Conservation (phyloP, 1,140 invertebrate genomes). For the Adoxophyes honmai region DNA sequence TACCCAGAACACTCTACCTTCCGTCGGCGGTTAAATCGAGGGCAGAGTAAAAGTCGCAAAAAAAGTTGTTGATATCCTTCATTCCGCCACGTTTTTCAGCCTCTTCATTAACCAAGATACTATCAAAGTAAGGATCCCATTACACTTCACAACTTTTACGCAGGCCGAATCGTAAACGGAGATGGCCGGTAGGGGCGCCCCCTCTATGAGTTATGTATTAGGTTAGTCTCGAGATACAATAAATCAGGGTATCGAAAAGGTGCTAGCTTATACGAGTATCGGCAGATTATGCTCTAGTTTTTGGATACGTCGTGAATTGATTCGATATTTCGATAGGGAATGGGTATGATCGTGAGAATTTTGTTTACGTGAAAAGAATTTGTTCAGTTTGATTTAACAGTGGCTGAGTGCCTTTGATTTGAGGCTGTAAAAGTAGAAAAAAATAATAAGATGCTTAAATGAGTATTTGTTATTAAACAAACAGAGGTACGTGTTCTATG, state of each 20-base stretch:
- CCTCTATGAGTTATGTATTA: slow-evolving; percentile 30
- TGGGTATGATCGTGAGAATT: no score
- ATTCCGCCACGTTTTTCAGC: background rate
- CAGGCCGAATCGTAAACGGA: slow-evolving; percentile 31
- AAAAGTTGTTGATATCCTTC: no score
- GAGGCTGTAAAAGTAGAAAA: no score
- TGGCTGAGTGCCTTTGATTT: no score
- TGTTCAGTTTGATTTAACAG: no score
- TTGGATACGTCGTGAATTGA: slow-evolving; percentile 28
- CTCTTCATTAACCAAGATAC: slow-evolving; percentile 4
- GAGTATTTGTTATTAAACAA: no score
- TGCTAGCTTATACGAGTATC: slow-evolving; percentile 26
- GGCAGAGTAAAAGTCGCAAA: no score
- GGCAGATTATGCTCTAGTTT: slow-evolving; percentile 18
- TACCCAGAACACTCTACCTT: no score
- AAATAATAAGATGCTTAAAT: no score
- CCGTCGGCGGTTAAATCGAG: no score
- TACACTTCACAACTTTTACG: slow-evolving; percentile 33
- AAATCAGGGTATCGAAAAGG: slow-evolving; percentile 36
- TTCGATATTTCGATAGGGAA: background rate
- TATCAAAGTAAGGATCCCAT: slow-evolving; percentile 9
- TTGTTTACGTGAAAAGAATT: no score
- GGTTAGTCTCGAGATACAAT: slow-evolving; percentile 33
- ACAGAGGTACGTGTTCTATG: no score
- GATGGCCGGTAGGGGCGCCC: slow-evolving; percentile 2